A percentile compares a stretch with the other conserved stretches of the same genome.
Conservation (phyloP, 1,140 invertebrate species). For the Papilio dardanus region DNA sequence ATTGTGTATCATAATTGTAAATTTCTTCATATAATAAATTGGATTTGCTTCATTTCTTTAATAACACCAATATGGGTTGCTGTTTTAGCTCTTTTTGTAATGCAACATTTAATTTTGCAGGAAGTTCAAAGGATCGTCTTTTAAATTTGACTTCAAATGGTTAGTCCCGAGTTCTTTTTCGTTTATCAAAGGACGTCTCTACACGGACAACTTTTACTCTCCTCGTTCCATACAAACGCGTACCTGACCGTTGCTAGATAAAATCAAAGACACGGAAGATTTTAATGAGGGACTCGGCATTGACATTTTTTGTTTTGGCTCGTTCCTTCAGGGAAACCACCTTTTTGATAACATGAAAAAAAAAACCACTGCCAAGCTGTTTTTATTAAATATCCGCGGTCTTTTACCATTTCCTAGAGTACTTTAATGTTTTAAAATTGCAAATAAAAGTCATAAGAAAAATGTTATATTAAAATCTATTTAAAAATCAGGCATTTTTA, state of each 20-base stretch:
- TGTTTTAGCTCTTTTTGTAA: not conserved
- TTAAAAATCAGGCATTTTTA: not conserved
- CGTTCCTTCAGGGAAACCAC: slow-evolving; percentile 46
- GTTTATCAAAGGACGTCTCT: slow-evolving; percentile 64
- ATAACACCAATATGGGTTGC: not conserved
- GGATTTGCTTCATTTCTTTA: not conserved
- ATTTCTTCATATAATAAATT: not conserved
- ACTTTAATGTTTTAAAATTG: not conserved
- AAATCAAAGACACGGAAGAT: slow-evolving; percentile 79
- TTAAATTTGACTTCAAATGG: slow-evolving; percentile 57
- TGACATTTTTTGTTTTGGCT: slow-evolving; percentile 74
- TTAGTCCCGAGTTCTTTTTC: slow-evolving; percentile 56
- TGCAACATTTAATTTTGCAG: slow-evolving; percentile 38
- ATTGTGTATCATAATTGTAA: slow-evolving; percentile 26
- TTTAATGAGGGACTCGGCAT: slow-evolving; percentile 76
- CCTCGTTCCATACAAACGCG: slow-evolving; percentile 59
- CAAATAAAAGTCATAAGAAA: no score
- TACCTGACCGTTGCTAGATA: slow-evolving; percentile 73
- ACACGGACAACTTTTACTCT: slow-evolving; percentile 53
- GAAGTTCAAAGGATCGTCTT: slow-evolving; percentile 36
- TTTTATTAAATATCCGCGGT: slow-evolving; percentile 33
- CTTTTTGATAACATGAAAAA: slow-evolving; percentile 38
- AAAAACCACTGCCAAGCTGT: slow-evolving; percentile 33
- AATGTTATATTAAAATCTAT: not conserved
- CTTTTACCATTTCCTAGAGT: not conserved